phyloP scores from a whole-genome alignment of 2,113 vertebrate genomes.

The Malaclemys terrapin region DNA sequence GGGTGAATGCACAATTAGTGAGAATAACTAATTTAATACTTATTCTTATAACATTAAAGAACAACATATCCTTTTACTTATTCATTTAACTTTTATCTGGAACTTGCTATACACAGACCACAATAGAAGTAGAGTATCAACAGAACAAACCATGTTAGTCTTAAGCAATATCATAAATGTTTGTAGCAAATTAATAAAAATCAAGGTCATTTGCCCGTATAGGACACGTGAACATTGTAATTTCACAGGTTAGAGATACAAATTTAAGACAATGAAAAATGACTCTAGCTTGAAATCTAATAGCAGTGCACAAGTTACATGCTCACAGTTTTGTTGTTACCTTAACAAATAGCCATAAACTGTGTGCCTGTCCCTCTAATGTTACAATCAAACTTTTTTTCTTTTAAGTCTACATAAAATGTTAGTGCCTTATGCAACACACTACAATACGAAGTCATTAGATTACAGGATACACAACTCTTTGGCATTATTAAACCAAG shows the following conservation, averaged over 20 bases:
- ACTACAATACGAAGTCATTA: not conserved
- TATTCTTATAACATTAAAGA: slow-evolving; percentile 42
- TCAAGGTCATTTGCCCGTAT: not conserved
- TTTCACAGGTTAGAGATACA: not conserved
- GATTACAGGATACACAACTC: not conserved
- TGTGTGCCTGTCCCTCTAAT: not conserved
- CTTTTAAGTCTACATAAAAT: not conserved
- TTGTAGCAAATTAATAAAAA: not conserved
- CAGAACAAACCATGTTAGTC: not conserved
- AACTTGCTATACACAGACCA: slow-evolving; percentile 19
- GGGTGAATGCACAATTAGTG: not conserved
- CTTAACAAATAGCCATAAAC: not conserved
- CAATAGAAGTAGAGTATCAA: not conserved
- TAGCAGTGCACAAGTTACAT: not conserved
- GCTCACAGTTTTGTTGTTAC: not conserved
- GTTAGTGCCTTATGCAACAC: not conserved
- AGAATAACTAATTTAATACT: not conserved
- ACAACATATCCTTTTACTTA: not conserved
- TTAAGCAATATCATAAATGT: slow-evolving; percentile 11
- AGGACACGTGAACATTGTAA: slow-evolving; percentile 1
- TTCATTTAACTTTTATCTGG: not conserved
- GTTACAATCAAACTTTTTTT: not conserved
- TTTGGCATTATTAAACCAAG: not conserved
- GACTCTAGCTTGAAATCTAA: not conserved
- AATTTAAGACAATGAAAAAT: not conserved